Evolutionary conservation across 2,888 invertebrate genomes (phyloP).

Genomic region (Synergus itoensis): DNA sequence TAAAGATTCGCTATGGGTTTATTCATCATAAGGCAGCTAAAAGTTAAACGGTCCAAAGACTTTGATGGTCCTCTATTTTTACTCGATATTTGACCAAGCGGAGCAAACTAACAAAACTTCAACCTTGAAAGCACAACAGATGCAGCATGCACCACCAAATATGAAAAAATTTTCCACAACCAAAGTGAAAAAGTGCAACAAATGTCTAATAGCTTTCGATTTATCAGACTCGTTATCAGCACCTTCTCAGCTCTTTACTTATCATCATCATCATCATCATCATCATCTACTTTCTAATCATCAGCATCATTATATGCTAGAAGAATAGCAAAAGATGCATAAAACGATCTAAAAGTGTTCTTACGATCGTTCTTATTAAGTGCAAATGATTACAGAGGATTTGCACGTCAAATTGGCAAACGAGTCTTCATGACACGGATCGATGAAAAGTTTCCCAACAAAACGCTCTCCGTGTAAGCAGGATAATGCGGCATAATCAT

Average conservation of each 20-base stretch:
- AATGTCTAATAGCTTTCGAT: background rate
- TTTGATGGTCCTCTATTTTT: slow-evolving; percentile 45
- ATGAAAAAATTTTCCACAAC: background rate
- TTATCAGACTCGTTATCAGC: too few relatives aligned
- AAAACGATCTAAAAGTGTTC: background rate
- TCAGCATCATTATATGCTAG: background rate
- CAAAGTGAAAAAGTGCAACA: background rate
- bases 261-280: background rate
- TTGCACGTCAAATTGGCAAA: background rate
- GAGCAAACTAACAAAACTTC: slow-evolving; percentile 49
- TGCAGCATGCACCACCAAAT: background rate
- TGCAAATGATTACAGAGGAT: background rate
- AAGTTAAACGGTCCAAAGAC: slow-evolving; percentile 39
- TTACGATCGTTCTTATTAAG: background rate
- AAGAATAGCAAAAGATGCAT: background rate
- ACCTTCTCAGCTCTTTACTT: too few relatives aligned
- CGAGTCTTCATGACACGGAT: slow-evolving; percentile 15
- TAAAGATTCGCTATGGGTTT: slow-evolving; percentile 36
- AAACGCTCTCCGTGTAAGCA: background rate
- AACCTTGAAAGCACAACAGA: background rate
- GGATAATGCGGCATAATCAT: slow-evolving; percentile 12
- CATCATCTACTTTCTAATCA: background rate
- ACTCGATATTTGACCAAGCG: slow-evolving; percentile 51
- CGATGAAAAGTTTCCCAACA: slow-evolving; percentile 18
- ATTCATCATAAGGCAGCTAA: slow-evolving; percentile 41